Conservation (phyloP, 1,140 invertebrate species). For the Anastrepha ludens region DNA sequence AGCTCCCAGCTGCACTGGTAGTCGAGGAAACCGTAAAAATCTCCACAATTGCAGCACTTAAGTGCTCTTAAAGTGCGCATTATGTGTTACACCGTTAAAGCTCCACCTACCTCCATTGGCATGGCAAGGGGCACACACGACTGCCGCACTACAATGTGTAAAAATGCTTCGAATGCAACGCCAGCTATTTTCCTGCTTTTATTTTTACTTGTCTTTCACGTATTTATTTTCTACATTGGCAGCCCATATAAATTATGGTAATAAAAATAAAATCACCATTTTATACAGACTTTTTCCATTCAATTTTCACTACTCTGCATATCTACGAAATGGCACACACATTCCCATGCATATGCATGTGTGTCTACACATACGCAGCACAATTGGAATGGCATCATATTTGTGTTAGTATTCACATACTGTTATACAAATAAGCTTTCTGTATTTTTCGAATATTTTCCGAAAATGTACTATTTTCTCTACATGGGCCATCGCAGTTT, state of each 20-base stretch:
- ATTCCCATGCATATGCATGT: no score
- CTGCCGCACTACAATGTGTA: background rate
- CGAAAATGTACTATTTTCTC: background rate
- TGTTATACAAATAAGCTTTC: conserved; percentile 17
- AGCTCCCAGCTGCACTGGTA: background rate
- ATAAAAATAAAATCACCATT: conserved; percentile 49
- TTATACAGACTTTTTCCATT: conserved; percentile 33
- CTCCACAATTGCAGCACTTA: conserved; percentile 6
- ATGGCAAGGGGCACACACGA: no score
- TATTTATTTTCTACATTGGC: conserved; percentile 24
- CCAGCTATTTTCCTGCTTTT: background rate
- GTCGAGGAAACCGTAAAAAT: conserved; percentile 1
- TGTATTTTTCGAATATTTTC: background rate
- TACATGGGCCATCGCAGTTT: background rate
- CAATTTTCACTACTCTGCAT: conserved; percentile 1
- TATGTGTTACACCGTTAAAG: background rate
- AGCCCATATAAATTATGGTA: conserved; percentile 43
- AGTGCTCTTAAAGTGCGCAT: conserved; percentile 49
- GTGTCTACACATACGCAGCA: background rate
- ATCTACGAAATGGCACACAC: background rate
- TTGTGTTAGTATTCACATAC: background rate
- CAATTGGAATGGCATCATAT: background rate
- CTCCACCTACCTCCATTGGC: background rate
- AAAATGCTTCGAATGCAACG: background rate
- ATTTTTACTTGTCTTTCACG: background rate